These are phyloP conservation scores for Phainopepla nitens DNA, from an alignment of 2,113 vertebrate species.

Conservation along the genomic window DNA sequence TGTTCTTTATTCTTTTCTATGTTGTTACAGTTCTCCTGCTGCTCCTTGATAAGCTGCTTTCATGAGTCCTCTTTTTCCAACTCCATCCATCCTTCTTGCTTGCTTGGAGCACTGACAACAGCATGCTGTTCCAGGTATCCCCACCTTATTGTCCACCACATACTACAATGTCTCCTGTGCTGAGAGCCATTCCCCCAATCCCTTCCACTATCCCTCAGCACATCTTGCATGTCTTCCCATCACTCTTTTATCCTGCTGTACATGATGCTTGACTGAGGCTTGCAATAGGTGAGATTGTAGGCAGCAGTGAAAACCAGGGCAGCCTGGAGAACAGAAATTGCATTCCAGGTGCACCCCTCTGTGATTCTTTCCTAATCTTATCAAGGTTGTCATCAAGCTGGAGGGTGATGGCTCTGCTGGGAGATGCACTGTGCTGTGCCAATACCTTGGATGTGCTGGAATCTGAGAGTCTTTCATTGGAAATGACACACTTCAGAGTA, in stretches of 20 bases:
- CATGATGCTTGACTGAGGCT: neutral
- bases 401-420: neutral
- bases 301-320: neutral
- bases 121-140: neutral
- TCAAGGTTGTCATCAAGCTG: fast-evolving
- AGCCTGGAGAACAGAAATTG: neutral
- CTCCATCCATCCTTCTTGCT: neutral
- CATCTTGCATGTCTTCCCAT: neutral
- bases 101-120: neutral
- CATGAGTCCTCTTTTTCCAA: neutral
- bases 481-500: neutral
- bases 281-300: too few relatives aligned
- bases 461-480: neutral
- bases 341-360: neutral
- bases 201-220: neutral
- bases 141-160: neutral
- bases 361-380: neutral
- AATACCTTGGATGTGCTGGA: neutral
- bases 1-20: neutral
- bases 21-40: neutral
- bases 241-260: neutral
- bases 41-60: neutral
- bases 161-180: neutral
- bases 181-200: neutral
- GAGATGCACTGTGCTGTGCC: neutral